Percentiles rank a stretch among this genome's conserved stretches.
These are phyloP conservation scores for Miichthys miiuy DNA, from an alignment of 2,797 vertebrate species.

Conservation along the genomic window DNA sequence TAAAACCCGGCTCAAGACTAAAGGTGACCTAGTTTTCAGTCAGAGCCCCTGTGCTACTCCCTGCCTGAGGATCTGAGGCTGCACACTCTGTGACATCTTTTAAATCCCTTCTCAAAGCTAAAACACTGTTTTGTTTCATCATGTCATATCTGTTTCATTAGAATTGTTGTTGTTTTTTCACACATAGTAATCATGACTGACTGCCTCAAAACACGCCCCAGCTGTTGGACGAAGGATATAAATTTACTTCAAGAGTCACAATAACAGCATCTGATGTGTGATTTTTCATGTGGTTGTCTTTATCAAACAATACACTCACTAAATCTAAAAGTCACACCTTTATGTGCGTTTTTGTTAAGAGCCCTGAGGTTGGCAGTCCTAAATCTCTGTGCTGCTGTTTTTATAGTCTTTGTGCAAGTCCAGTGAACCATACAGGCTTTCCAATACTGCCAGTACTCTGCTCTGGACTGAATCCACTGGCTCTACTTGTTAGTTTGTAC, in stretches of 20 bases:
- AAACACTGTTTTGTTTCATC: too few species aligned
- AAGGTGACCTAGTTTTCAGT: neutral
- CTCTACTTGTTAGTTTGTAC: conserved; percentile 88
- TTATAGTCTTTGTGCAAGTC: conserved; percentile 75
- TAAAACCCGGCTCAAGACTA: neutral
- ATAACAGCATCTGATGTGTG: neutral
- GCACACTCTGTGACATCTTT: neutral
- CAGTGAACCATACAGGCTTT: conserved; percentile 86
- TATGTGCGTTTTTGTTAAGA: conserved; percentile 40
- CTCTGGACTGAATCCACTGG: conserved; percentile 93
- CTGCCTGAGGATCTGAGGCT: neutral
- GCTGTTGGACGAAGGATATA: neutral
- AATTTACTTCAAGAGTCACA: neutral
- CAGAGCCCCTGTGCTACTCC: neutral
- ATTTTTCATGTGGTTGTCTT: neutral
- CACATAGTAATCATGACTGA: neutral
- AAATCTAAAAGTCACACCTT: neutral
- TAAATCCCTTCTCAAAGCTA: neutral
- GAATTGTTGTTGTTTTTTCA: neutral
- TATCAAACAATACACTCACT: neutral
- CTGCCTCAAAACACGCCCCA: neutral
- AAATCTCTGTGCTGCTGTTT: conserved; percentile 29
- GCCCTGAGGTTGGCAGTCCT: conserved; percentile 33
- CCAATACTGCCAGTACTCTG: conserved; percentile 84
- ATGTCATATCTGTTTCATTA: too few species aligned